A percentile compares a stretch with the other conserved stretches of the same genome.
These are phyloP conservation scores for Lucilia sericata DNA, from an alignment of 1,140 invertebrate species.

Conservation along the genomic window DNA sequence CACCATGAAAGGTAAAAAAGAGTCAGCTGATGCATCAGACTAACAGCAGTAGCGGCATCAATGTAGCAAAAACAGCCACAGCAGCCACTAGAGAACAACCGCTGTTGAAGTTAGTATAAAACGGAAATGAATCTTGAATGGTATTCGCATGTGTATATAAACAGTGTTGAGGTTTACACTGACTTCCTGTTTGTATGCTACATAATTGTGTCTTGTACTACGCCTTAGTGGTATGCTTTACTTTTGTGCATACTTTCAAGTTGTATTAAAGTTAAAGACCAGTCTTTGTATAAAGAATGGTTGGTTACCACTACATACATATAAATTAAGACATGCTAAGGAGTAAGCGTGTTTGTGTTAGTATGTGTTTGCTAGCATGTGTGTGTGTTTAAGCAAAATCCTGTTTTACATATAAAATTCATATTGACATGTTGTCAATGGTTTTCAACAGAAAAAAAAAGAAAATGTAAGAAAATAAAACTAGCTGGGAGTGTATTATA, in stretches of 20 bases:
- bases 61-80: neutral
- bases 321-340: neutral
- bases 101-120: neutral
- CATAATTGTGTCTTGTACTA: neutral
- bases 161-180: neutral
- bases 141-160: neutral
- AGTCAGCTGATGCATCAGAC: neutral
- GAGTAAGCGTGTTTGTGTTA: neutral
- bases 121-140: neutral
- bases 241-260: neutral
- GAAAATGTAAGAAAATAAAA: neutral
- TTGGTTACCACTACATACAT: neutral
- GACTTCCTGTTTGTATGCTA: neutral
- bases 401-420: constrained; percentile 37
- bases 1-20: neutral
- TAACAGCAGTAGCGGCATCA: neutral
- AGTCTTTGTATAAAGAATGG: neutral
- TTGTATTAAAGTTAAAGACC: neutral
- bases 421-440: constrained; percentile 38
- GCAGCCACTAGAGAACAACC: neutral
- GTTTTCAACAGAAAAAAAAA: neutral
- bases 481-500: neutral
- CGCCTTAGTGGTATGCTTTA: neutral
- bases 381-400: neutral
- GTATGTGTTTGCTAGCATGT: neutral